Evolutionary conservation across 2,797 vertebrate species (phyloP).

Genomic region (Fistularia commersonii): DNA sequence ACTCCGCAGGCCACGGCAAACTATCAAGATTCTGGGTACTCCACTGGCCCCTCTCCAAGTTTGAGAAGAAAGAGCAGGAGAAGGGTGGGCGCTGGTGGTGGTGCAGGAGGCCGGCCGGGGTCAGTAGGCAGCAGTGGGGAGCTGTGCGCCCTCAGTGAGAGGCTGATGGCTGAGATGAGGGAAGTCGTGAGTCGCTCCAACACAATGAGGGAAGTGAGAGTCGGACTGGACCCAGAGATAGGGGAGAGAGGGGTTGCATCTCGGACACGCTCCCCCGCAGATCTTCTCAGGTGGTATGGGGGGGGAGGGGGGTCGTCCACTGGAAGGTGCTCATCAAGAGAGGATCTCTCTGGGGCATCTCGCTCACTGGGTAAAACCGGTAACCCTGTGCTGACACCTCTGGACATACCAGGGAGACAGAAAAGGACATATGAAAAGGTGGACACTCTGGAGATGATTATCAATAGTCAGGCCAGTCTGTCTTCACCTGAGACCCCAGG

Average conservation of each 20-base stretch:
- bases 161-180: conserved; percentile 88
- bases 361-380: conserved; percentile 72
- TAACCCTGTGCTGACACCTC: conserved; percentile 42
- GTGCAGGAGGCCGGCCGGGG: conserved; percentile 74
- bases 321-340: conserved; percentile 73
- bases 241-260: conserved; percentile 64
- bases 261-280: conserved; percentile 79
- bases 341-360: conserved; percentile 64
- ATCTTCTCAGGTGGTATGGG: conserved; percentile 73
- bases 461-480: conserved; percentile 78
- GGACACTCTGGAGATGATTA: conserved; percentile 85
- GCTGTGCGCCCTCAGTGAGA: conserved; percentile 83
- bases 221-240: conserved; percentile 72
- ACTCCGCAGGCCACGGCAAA: conserved; percentile 69
- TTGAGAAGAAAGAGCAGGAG: conserved; percentile 84
- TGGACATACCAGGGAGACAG: conserved; percentile 79
- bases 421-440: conserved; percentile 91
- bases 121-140: conserved; percentile 87
- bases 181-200: conserved; percentile 86
- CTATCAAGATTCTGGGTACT: conserved; percentile 92
- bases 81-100: conserved; percentile 65
- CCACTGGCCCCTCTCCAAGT: conserved; percentile 88
- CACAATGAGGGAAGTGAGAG: conserved; percentile 78
- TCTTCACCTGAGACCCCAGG: conserved; percentile 73
- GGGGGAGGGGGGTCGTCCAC: conserved; percentile 39